phyloP scores from a whole-genome alignment of 2,113 vertebrate genomes.

The Platysteira castanea region DNA sequence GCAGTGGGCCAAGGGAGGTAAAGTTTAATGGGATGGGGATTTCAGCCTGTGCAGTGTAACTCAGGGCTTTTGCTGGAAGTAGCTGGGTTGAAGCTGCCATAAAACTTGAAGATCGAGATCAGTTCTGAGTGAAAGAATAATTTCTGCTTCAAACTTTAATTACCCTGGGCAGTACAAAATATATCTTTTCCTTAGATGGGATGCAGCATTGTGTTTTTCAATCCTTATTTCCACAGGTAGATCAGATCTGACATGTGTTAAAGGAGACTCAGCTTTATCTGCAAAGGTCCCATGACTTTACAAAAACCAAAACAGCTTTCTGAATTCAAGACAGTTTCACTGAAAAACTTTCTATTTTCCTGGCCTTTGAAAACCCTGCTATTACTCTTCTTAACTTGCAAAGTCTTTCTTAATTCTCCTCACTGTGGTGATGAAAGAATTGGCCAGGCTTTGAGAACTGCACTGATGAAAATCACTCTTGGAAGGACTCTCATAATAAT shows the following conservation, averaged over 20 bases:
- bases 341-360: not conserved
- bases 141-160: not conserved
- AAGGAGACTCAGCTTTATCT: not conserved
- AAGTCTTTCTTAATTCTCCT: not conserved
- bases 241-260: not conserved
- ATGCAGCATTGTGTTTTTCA: not conserved
- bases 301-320: not conserved
- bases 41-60: not conserved
- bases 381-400: not conserved
- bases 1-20: not conserved
- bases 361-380: not conserved
- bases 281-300: not conserved
- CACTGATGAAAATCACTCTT: not conserved
- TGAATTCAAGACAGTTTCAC: not conserved
- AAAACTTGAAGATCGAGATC: not conserved
- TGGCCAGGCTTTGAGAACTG: not conserved
- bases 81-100: no score
- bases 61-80: not conserved
- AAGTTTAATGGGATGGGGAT: not conserved
- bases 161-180: not conserved
- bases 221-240: not conserved
- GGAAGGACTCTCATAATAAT: not conserved
- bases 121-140: not conserved
- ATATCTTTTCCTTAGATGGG: fast-evolving
- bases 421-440: not conserved